Base-by-base conservation (phyloP, 2,113 vertebrate species). In the Vulpes ferrilata region DNA sequence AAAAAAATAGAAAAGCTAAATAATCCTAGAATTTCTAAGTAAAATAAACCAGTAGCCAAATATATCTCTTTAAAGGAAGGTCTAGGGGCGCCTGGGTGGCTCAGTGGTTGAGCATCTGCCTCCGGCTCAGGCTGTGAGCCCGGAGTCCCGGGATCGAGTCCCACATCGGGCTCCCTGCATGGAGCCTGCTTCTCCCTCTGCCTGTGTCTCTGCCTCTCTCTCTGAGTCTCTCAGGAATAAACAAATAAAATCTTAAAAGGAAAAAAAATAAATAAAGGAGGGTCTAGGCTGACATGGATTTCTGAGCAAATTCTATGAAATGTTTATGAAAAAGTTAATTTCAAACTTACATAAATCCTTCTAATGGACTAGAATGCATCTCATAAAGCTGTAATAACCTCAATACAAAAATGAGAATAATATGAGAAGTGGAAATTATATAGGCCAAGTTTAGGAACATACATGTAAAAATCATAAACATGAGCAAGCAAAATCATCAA, bases 401-500 rank as follows among this genome's bases (percentile, higher is more conserved):
- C 19, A 17, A 13, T 13, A 11, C 19, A 48, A 96, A n/a, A 38
- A 35, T 23, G 25, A 81, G 55, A 80, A n/a, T n/a, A 65, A 48
- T 83, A 43, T 55, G 22, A 85, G 43, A 80, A 96, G 73, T 80
- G 55, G 43, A 89, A 84, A 55, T 90, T 71, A 73, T 71, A 73
- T 43, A 94, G 78, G 19, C 32, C 48, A 38, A 27, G 5, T 11
- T 96, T 88, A 79, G 92, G 7, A 92, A 82, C 35, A 96, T 48
- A 64, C 17, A 51, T 43, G 19, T n/a, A 84, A 79, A 65, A 38
- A 59, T 90, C 53, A 71, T 43, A 53, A 91, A 69, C 25, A 38
- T 55, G 38, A 89, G n/a, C 6, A 71, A 53, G 27, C 51, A 3
- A 79, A 84, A 79, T 79, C 20, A 79, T 12, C 23, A 57, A 1